Evolutionary conservation across 2,797 vertebrate species (phyloP).

Genomic region (Lagorchestes hirsutus): DNA sequence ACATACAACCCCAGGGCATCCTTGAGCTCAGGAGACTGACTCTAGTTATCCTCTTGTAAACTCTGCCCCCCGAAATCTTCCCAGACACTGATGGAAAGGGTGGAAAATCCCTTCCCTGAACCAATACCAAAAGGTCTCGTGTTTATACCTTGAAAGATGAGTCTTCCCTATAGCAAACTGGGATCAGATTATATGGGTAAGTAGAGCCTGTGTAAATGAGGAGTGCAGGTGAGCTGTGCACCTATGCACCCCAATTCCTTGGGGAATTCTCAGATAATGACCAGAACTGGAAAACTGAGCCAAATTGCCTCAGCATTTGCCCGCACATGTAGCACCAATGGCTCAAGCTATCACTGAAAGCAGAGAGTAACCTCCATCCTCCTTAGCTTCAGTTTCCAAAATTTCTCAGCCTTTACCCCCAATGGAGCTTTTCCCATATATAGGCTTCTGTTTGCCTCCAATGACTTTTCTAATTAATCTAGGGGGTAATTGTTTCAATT

Average conservation of each 20-base stretch:
- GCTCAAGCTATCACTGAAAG: background rate
- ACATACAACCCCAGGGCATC: background rate
- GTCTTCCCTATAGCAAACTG: background rate
- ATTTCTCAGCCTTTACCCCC: background rate
- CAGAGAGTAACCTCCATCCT: background rate
- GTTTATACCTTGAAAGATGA: background rate
- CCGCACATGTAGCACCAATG: background rate
- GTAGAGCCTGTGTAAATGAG: background rate
- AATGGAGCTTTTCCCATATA: background rate
- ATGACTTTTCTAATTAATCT: background rate
- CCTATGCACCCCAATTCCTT: background rate
- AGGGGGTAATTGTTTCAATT: background rate
- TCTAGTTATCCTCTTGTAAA: background rate
- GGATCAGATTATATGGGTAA: background rate
- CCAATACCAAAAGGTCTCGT: background rate
- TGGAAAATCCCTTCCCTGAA: background rate
- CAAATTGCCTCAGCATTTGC: background rate
- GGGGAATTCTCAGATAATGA: background rate
- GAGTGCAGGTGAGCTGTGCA: background rate
- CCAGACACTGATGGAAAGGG: background rate
- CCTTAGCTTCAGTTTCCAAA: background rate
- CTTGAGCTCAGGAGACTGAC: background rate
- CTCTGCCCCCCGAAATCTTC: background rate
- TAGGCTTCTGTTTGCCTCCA: background rate
- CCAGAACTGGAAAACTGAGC: background rate